Base-by-base conservation (phyloP, 2,888 invertebrate species). In the Chrysolina oricalcia region DNA sequence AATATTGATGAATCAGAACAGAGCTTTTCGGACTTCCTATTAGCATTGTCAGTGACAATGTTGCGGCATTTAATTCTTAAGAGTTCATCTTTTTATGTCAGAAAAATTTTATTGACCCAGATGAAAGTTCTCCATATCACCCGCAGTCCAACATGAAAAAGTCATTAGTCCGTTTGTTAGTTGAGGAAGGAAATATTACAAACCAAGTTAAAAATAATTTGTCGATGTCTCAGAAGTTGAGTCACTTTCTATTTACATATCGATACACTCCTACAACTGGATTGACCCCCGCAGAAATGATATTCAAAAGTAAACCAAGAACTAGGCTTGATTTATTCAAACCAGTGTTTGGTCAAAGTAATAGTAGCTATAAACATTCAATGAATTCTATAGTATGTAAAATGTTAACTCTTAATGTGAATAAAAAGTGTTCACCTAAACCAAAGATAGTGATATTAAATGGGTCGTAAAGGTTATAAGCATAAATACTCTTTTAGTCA, bases 121-220 rank as follows among this genome's bases (percentile, higher is more conserved):
- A 76, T 13, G 77, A 78, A 74, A 56, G 23, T 23, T 15, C 23
- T 13, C 23, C 13, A 56, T 73, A 75, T 78, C 63, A 81, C 67
- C 80, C 81, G 21, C 75, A 77, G 70, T 70, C 72, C 40, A 81
- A 83, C 72, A 66, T 80, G 9, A 80, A 82, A 73, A 80, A 78
- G 23, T 23, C 56, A 11, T 56, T 0, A 56, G 13, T n/a, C 21
- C 53, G 53, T 53, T 53, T 53, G 21, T 53, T 23, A 21, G 15
- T 56, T 13, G 53, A 56, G 21, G 53, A 53, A 2, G 53, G 19
- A 56, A 56, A 56, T 23, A 15, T 56, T 56, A 8, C 53, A 56
- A 8, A 56, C 53, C 53, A 21, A n/a, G n/a, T 19, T 21, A 21
- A 56, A 56, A 56, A 56, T 56, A 56, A 10, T 11, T 56, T 56